Evolutionary conservation across 37 sponge, comb jelly and placozoan species (phyloP).

Genomic region (Beroe forskalii): DNA sequence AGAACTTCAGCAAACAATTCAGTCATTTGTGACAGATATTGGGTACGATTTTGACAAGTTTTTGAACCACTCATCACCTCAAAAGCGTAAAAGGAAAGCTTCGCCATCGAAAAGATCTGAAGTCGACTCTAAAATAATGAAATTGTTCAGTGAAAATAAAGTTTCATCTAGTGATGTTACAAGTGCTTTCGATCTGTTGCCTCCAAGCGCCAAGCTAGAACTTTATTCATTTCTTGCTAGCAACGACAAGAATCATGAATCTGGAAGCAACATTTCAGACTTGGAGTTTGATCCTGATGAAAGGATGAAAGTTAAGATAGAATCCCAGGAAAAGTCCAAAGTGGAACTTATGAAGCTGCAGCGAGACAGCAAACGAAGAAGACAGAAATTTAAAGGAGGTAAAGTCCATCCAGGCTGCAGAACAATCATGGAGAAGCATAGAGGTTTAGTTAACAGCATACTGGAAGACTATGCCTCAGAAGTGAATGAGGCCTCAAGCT

Average conservation of each 20-base stretch:
- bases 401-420: conserved; percentile 40
- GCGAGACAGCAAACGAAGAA: conserved; percentile 33
- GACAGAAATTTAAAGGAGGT: conserved; percentile 64
- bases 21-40: conserved; percentile 20
- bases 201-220: not conserved
- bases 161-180: not conserved
- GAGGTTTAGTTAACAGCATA: conserved; percentile 32
- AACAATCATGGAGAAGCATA: conserved; percentile 31
- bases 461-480: conserved; percentile 14
- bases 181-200: not conserved
- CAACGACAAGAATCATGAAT: not conserved
- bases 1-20: conserved; percentile 24
- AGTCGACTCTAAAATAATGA: not conserved
- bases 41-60: conserved; percentile 45
- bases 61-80: not conserved
- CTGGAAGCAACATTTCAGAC: not conserved
- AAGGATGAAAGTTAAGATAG: not conserved
- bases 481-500: too few relatives aligned
- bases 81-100: not conserved
- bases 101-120: not conserved
- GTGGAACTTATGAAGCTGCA: conserved; percentile 64
- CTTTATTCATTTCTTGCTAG: not conserved
- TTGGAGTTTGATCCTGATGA: conserved; percentile 20
- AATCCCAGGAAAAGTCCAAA: conserved; percentile 38
- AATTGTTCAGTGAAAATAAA: not conserved